Conservation (phyloP, 2,797 vertebrate species). For the Anniella stebbinsi region DNA sequence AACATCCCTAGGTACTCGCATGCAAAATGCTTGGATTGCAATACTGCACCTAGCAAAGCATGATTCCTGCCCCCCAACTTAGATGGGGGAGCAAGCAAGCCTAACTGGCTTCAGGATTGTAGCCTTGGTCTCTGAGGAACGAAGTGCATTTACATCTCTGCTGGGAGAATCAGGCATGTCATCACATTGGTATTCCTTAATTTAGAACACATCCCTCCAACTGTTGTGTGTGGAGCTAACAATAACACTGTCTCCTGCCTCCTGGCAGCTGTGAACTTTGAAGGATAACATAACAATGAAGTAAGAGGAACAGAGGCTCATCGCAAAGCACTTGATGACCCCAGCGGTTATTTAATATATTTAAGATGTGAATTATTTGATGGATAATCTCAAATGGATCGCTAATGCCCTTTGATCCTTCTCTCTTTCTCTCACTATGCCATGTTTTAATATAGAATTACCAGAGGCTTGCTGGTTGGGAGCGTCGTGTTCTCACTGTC, state of each 20-base stretch:
- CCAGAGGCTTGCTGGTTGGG: slow-evolving; percentile 69
- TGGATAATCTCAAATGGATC: slow-evolving; percentile 77
- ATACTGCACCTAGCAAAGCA: background rate
- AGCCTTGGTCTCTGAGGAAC: slow-evolving; percentile 49
- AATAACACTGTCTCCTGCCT: slow-evolving; percentile 77
- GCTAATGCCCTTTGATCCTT: slow-evolving; percentile 74
- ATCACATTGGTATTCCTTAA: slow-evolving; percentile 79
- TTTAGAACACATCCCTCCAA: slow-evolving; percentile 77
- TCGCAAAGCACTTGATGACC: slow-evolving; percentile 72
- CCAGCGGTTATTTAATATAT: slow-evolving; percentile 77
- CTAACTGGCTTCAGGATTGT: background rate
- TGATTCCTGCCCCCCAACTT: background rate
- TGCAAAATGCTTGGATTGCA: slow-evolving; percentile 19
- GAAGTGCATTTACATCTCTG: slow-evolving; percentile 60
- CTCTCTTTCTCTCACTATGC: slow-evolving; percentile 56
- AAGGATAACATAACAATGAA: slow-evolving; percentile 80
- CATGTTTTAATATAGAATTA: slow-evolving; percentile 72
- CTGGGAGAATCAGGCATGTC: slow-evolving; percentile 74
- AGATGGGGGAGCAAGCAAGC: background rate
- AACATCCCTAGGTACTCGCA: slow-evolving; percentile 41
- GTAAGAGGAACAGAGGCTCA: slow-evolving; percentile 77
- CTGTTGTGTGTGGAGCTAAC: slow-evolving; percentile 76
- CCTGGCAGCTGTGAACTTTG: slow-evolving; percentile 77
- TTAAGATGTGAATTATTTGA: slow-evolving; percentile 80
- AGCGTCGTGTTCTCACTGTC: slow-evolving; percentile 75